Conservation (phyloP, 2,797 vertebrate genomes). For the Echiichthys vipera region DNA sequence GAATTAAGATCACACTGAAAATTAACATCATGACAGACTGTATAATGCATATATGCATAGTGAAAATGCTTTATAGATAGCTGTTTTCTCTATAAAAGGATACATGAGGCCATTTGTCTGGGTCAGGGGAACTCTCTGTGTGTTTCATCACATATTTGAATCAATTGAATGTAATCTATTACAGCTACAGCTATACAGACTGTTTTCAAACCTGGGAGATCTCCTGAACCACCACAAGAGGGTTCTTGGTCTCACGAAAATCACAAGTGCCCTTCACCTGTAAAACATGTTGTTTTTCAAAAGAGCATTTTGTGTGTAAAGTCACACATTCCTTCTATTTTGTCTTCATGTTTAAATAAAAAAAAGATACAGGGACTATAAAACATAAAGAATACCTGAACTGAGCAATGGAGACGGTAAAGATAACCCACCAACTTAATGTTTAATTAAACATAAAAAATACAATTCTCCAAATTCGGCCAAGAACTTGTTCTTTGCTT, state of each 20-base stretch:
- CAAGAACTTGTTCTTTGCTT: no score
- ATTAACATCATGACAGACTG: neutral
- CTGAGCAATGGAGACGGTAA: no score
- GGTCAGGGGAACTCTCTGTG: no score
- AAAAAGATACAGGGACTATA: no score
- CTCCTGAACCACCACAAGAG: slow-evolving; percentile 53
- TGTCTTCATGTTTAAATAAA: no score
- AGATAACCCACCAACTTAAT: no score
- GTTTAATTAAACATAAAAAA: no score
- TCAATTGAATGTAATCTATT: neutral
- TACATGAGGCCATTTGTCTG: neutral
- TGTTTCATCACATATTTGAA: neutral
- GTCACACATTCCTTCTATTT: no score
- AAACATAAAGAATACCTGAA: no score
- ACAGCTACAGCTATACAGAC: neutral
- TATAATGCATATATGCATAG: slow-evolving; percentile 3
- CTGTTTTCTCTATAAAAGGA: neutral
- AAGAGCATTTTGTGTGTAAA: no score
- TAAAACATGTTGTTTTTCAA: slow-evolving; percentile 1
- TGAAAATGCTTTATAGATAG: neutral
- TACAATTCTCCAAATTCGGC: no score
- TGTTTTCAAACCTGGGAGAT: slow-evolving; percentile 17
- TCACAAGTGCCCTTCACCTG: slow-evolving; percentile 9
- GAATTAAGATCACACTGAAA: slow-evolving; percentile 9
- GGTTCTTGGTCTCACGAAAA: slow-evolving; percentile 47